These are phyloP conservation scores for Sisyra terminalis DNA, from an alignment of 2,888 invertebrate species.

Conservation along the genomic window DNA sequence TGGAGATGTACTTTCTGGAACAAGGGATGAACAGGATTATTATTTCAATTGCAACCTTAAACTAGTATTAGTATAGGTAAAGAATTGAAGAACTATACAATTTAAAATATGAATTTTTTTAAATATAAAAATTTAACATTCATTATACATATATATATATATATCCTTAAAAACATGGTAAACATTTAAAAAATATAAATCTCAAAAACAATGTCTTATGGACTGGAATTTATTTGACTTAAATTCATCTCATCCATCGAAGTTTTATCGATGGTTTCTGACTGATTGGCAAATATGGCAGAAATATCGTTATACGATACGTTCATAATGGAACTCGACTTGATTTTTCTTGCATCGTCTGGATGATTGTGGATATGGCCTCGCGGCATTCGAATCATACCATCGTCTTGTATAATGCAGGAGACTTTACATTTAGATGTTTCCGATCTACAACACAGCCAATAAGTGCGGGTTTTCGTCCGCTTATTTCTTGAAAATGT, in stretches of 20 bases:
- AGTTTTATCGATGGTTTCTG: not conserved
- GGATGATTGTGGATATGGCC: constrained; percentile 5
- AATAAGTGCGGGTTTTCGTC: not conserved
- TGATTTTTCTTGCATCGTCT: constrained; percentile 4
- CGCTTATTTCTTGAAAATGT: constrained; percentile 3
- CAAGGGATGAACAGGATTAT: not conserved
- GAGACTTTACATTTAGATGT: constrained; percentile 3
- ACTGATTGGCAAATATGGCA: constrained; percentile 3
- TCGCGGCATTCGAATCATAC: constrained; percentile 1
- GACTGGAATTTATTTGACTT: too few species aligned
- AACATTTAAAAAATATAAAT: too few species aligned
- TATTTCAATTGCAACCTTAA: too few species aligned
- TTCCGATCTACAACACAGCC: constrained; percentile 3
- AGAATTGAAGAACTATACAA: too few species aligned
- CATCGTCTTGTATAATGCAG: constrained; percentile 4
- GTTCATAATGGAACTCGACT: constrained; percentile 1
- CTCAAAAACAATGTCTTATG: too few species aligned
- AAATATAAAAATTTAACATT: too few species aligned
- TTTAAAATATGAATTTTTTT: too few species aligned
- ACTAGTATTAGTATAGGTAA: too few species aligned
- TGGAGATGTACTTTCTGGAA: constrained; percentile 5
- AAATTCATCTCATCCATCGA: too few species aligned
- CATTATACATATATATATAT: too few species aligned
- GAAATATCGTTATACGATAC: constrained; percentile 2
- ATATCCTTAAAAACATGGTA: too few species aligned